These are phyloP conservation scores for Drosophila pandora DNA, from an alignment of 1,140 invertebrate species.

Conservation along the genomic window DNA sequence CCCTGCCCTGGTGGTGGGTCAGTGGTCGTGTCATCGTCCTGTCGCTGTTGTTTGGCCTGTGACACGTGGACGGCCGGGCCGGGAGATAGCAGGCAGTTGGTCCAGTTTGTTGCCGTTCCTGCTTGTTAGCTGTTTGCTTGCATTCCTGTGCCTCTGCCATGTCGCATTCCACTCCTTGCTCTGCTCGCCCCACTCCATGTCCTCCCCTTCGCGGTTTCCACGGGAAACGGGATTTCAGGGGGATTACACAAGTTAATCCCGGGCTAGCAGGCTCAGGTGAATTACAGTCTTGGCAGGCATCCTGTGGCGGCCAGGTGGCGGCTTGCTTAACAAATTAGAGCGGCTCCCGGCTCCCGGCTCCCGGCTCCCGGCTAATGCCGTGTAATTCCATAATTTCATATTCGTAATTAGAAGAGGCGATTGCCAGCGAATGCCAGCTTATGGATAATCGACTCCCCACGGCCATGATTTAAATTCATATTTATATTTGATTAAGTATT, in stretches of 20 bases:
- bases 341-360: not conserved
- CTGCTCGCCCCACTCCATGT: not conserved
- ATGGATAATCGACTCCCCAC: not conserved
- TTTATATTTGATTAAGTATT: conserved; percentile 13
- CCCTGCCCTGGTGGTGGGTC: not conserved
- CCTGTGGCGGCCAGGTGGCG: not conserved
- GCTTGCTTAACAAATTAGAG: not conserved
- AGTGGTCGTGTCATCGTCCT: conserved; percentile 30
- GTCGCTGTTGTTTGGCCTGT: conserved; percentile 30
- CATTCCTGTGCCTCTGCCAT: conserved; percentile 15
- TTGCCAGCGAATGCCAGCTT: not conserved
- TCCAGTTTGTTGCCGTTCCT: conserved; percentile 2
- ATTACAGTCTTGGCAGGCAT: not conserved
- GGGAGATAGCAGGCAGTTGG: conserved; percentile 24
- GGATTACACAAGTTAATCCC: conserved; percentile 6
- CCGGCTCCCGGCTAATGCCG: not conserved
- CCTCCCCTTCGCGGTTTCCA: not conserved
- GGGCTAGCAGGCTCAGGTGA: not conserved
- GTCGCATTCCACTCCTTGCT: not conserved
- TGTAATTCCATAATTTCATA: not conserved
- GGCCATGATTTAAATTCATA: not conserved
- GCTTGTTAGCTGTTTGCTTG: conserved; percentile 26
- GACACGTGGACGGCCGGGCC: conserved; percentile 36
- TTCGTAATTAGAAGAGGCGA: not conserved
- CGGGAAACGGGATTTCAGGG: not conserved